Base-by-base conservation (phyloP, 2,888 invertebrate genomes). In the Eupithecia pulchellata region DNA sequence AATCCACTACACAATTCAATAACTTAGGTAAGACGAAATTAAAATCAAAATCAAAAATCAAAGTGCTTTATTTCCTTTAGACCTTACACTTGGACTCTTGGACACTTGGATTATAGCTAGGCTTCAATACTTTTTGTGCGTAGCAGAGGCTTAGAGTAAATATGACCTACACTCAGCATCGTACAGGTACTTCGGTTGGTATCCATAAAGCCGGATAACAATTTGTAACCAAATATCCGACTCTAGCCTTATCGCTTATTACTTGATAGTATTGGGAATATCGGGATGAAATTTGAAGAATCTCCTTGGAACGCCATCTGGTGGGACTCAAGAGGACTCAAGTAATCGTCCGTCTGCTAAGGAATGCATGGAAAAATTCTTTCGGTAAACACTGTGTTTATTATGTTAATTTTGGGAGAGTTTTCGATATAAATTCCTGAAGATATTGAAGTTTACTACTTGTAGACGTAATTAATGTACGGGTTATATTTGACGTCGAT, bases 221-320 rank as follows among this genome's bases (percentile, higher is more conserved):
- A 20, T 3, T 9, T 30, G 13, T 58, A 58, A n/a, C 58, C 30
- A n/a, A n/a, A 32, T 57, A 17, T 60, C 30, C 11, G 20, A 32
- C 57, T 57, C 9, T 34, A 34, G 34, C 25, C 34, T 14, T 25
- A 5, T 25, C 52, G 20, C 58, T 34, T 34, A 61, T 61, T 58
- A 74, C 62, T 68, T 67, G 73, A 76, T 81, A 88, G 89, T 89
- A 89, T 91, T 86, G 86, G 86, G 86, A 89, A 88, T 82, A 85
- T 84, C 79, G 79, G 77, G 71, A 74, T 65, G 65, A 77, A 74
- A 77, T 78, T 75, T 69, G 80, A 87, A 86, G 89, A 90, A 89
- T 85, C 80, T 81, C 79, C 75, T 55, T 78, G 79, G 78, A 82
- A 82, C 82, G 80, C 78, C 80, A 83, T 77, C 73, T 78, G 71